Evolutionary conservation across 2,797 vertebrate genomes (phyloP).

Genomic region (Lithobates sylvaticus): DNA sequence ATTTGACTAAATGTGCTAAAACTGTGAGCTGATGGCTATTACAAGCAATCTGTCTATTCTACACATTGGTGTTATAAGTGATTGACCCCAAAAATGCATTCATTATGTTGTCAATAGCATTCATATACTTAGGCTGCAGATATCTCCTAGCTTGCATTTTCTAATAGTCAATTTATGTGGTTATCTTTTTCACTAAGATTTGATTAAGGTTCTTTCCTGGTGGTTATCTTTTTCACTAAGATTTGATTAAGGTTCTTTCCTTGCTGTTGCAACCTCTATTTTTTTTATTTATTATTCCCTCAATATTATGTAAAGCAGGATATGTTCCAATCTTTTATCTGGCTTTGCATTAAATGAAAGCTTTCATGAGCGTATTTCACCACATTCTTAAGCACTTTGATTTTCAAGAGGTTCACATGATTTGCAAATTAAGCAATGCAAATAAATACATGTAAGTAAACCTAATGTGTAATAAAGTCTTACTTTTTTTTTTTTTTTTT

Average conservation of each 20-base stretch:
- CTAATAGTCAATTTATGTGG: conserved; percentile 34
- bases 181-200: conserved; percentile 48
- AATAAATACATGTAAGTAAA: conserved; percentile 40
- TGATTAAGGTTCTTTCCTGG: conserved; percentile 52
- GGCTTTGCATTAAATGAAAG: conserved; percentile 56
- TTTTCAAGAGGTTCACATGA: conserved; percentile 50
- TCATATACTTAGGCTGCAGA: neutral
- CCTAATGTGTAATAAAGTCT: conserved; percentile 18
- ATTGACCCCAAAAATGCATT: neutral
- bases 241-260: conserved; percentile 54
- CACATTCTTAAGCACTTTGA: conserved; percentile 46
- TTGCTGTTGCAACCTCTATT: conserved; percentile 33
- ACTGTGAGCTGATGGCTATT: neutral
- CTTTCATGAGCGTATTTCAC: conserved; percentile 49
- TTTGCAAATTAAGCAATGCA: conserved; percentile 37
- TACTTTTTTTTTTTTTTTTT: neutral
- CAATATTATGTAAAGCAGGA: conserved; percentile 57
- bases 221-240: too few species aligned
- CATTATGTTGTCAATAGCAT: neutral
- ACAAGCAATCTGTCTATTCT: neutral
- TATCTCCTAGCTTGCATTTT: conserved; percentile 39
- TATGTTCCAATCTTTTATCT: conserved; percentile 56
- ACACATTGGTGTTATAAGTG: neutral
- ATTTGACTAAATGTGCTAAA: too few species aligned
- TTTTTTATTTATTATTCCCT: conserved; percentile 55